phyloP scores from a whole-genome alignment of 2,888 invertebrate genomes.

The Coenonympha arcania region DNA sequence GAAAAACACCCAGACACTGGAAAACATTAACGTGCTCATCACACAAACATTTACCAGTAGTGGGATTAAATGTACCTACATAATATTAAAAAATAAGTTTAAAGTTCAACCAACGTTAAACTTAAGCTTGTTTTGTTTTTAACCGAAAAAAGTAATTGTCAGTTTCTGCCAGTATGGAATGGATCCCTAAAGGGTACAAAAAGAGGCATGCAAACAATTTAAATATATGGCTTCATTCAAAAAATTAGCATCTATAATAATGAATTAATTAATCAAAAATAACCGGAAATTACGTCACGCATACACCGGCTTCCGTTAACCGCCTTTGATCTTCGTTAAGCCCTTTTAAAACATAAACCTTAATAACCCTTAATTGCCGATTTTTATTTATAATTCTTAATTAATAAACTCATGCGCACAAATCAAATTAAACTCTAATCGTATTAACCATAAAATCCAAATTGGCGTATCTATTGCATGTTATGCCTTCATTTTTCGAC shows the following conservation, averaged over 20 bases:
- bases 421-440: conserved; percentile 12
- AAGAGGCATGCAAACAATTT: background rate
- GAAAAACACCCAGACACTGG: too few relatives aligned
- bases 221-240: background rate
- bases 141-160: too few relatives aligned
- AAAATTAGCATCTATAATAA: background rate
- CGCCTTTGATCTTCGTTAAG: conserved; percentile 28
- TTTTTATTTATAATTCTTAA: conserved; percentile 29
- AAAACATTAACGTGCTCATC: too few relatives aligned
- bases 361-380: conserved; percentile 26
- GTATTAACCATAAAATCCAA: conserved; percentile 8
- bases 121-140: too few relatives aligned
- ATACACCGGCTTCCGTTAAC: conserved; percentile 26
- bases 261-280: conserved; percentile 3
- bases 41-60: too few relatives aligned
- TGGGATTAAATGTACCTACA: too few relatives aligned
- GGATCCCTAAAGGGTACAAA: too few relatives aligned
- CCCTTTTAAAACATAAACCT: conserved; percentile 21
- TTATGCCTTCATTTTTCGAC: background rate
- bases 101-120: too few relatives aligned
- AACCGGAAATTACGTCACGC: conserved; percentile 22
- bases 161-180: too few relatives aligned
- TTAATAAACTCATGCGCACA: conserved; percentile 19
- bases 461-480: background rate
- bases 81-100: too few relatives aligned